These are phyloP conservation scores for Hymenochirus boettgeri DNA, from an alignment of 2,113 vertebrate genomes.

Conservation along the genomic window DNA sequence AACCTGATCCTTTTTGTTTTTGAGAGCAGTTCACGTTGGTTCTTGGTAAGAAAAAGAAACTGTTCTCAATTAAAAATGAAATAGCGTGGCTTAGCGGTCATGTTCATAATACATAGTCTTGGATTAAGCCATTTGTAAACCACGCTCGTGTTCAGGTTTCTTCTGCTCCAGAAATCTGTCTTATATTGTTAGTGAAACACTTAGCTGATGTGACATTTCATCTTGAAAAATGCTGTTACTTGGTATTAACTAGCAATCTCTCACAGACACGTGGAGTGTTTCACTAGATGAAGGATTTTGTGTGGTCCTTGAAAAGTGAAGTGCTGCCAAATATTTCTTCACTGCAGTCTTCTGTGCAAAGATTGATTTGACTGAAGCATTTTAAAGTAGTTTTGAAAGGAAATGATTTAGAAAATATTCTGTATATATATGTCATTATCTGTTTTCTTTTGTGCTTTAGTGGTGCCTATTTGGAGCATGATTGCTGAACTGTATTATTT, in stretches of 20 bases:
- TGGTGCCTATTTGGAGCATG: too few relatives aligned
- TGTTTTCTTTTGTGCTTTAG: too few relatives aligned
- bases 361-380: too few relatives aligned
- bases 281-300: conserved; percentile 5
- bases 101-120: not conserved
- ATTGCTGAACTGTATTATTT: too few relatives aligned
- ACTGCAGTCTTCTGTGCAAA: not conserved
- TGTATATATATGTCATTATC: too few relatives aligned
- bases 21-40: too few relatives aligned
- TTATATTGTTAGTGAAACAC: conserved; percentile 25
- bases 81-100: not conserved
- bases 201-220: conserved; percentile 41
- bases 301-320: conserved; percentile 18
- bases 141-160: conserved; percentile 5
- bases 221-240: conserved; percentile 30
- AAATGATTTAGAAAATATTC: too few relatives aligned
- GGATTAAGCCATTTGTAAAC: conserved; percentile 18
- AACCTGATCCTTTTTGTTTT: too few relatives aligned
- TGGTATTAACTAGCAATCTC: conserved; percentile 16
- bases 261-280: conserved; percentile 26
- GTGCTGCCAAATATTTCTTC: not conserved
- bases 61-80: not conserved
- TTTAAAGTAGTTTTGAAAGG: too few relatives aligned
- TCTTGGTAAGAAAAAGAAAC: conserved; percentile 34
- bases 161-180: conserved; percentile 40